Percentiles rank a stretch among this genome's conserved stretches.
Evolutionary conservation across 2,888 invertebrate species (phyloP).

Genomic region (Drosophila hamatofila): DNA sequence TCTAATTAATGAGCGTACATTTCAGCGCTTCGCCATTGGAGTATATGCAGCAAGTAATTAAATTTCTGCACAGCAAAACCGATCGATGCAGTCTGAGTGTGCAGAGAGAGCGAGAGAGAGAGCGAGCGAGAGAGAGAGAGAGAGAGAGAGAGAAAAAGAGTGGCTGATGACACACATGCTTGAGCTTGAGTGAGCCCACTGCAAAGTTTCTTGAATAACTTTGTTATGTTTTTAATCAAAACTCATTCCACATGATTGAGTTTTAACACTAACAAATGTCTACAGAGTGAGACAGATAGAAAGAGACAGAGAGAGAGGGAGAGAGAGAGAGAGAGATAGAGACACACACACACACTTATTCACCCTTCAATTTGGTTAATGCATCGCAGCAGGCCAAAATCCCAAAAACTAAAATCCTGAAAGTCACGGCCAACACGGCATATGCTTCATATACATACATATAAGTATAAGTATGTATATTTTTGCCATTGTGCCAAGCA

Average conservation of each 20-base stretch:
- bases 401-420: slow-evolving; percentile 8
- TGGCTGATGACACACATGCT: slow-evolving; percentile 31
- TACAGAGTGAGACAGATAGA: background rate
- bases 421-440: slow-evolving; percentile 30
- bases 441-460: slow-evolving; percentile 29
- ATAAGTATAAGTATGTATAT: background rate
- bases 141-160: background rate
- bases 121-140: background rate
- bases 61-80: slow-evolving; percentile 23
- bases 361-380: slow-evolving; percentile 35
- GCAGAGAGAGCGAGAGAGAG: background rate
- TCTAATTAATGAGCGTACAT: slow-evolving; percentile 59
- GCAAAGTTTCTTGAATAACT: slow-evolving; percentile 52
- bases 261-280: slow-evolving; percentile 44
- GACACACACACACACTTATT: background rate
- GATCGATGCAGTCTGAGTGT: slow-evolving; percentile 2
- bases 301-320: background rate
- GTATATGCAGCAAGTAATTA: slow-evolving; percentile 35
- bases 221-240: slow-evolving; percentile 74
- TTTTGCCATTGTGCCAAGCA: background rate
- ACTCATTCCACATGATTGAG: slow-evolving; percentile 70
- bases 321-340: background rate
- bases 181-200: slow-evolving; percentile 24
- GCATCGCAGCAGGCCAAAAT: slow-evolving; percentile 16
- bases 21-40: slow-evolving; percentile 25